Evolutionary conservation across 2,888 invertebrate species (phyloP), one percentile per base, ranked within the genome.

Genomic region (Drosophila suboccidentalis): DNA sequence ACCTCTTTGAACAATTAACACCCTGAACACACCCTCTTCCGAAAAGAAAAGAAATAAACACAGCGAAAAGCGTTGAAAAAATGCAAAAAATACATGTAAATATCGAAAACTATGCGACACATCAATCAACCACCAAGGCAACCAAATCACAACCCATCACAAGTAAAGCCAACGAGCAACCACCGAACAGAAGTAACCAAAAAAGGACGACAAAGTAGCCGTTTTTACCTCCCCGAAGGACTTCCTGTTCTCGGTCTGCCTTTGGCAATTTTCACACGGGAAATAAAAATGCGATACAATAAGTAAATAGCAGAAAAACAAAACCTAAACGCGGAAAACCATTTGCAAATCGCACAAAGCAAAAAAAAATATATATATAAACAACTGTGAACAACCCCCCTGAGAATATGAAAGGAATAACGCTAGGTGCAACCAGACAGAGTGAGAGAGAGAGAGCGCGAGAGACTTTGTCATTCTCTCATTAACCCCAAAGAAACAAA

Each of bases 281-380:
- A 86, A 86, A 89, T 87, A 86, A 86, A 87, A 82, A 85, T 80
- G 80, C 77, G 88, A 76, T 87, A 87, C 88, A 89, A 87, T 81
- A 61, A 72, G 75, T 53, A 77, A 84, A 87, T 70, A 57, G 78
- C 71, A 65, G 85, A 87, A 89, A 81, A 87, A 89, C 85, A 79
- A 87, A 89, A 82, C 82, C 72, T 73, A 89, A 87, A 86, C 88
- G 88, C 88, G 86, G 90, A 86, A 86, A 86, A 86, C 80, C 90
- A 86, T 86, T 86, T 87, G 86, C 90, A 87, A 86, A 86, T 89
- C 82, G 82, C 84, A 74, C 61, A 73, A 67, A 64, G 41, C n/a
- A 58, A 36, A 34, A 55, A 46, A n/a, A 15, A 6, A 29, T 3
- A 26, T 17, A 29, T 26, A 22, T 43, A 55, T 41, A 57, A 62